phyloP scores from a whole-genome alignment of 2,888 invertebrate species.

The Hydrotaea cyrtoneurina region DNA sequence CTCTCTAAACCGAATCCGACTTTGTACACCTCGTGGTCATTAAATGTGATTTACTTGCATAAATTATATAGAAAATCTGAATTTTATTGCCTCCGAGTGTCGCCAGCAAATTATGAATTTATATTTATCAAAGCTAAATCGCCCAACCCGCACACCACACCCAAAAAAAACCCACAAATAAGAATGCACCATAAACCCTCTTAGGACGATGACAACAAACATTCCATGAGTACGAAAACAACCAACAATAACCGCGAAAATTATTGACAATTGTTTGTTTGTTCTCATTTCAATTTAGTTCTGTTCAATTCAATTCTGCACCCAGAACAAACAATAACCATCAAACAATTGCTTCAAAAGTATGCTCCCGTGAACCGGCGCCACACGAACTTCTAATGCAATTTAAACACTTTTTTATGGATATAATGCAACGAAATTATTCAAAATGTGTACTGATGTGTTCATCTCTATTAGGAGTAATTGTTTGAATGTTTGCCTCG shows the following conservation, averaged over 20 bases:
- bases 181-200: slow-evolving; percentile 40
- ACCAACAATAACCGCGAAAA: slow-evolving; percentile 74
- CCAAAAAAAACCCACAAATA: neutral
- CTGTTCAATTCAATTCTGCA: slow-evolving; percentile 57
- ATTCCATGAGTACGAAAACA: slow-evolving; percentile 29
- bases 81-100: slow-evolving; percentile 68
- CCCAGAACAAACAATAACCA: slow-evolving; percentile 62
- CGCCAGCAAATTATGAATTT: slow-evolving; percentile 66
- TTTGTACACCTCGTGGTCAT: slow-evolving; percentile 66
- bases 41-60: slow-evolving; percentile 79
- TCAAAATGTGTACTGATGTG: slow-evolving; percentile 46
- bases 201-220: slow-evolving; percentile 45
- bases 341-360: slow-evolving; percentile 50
- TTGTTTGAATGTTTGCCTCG: slow-evolving; percentile 50
- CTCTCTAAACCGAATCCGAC: neutral
- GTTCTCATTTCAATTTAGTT: slow-evolving; percentile 70
- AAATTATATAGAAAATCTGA: slow-evolving; percentile 76
- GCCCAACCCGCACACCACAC: slow-evolving; percentile 33
- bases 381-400: slow-evolving; percentile 66
- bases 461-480: slow-evolving; percentile 61
- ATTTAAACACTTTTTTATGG: slow-evolving; percentile 50
- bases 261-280: slow-evolving; percentile 79
- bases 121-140: slow-evolving; percentile 59
- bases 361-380: slow-evolving; percentile 54
- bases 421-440: slow-evolving; percentile 43